phyloP scores from a whole-genome alignment of 2,888 invertebrate species.

The Polia nebulosa region DNA sequence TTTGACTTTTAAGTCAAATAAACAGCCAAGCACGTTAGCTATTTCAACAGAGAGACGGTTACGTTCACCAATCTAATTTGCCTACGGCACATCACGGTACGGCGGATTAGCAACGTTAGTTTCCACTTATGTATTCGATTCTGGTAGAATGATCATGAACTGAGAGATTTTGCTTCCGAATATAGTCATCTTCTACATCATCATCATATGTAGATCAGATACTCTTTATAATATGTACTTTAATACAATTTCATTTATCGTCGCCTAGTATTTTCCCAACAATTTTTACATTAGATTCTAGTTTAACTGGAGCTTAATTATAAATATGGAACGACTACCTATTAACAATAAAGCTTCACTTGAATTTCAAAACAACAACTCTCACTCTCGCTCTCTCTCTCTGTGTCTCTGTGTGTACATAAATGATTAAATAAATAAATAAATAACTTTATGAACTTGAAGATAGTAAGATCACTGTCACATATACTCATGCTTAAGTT shows the following conservation, averaged over 20 bases:
- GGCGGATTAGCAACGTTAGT: conserved; percentile 7
- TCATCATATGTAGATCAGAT: not conserved
- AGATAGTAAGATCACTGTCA: conserved; percentile 38
- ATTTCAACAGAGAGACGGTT: conserved; percentile 13
- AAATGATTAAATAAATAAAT: too few species aligned
- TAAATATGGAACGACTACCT: not conserved
- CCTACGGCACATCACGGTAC: conserved; percentile 13
- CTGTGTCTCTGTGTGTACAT: too few species aligned
- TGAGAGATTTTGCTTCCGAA: not conserved
- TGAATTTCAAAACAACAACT: too few species aligned
- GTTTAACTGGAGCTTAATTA: too few species aligned
- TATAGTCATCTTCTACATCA: not conserved
- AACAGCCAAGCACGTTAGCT: conserved; percentile 1
- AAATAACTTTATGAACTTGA: not conserved
- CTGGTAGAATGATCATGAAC: not conserved
- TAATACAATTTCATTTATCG: not conserved
- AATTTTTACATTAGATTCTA: not conserved
- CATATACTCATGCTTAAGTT: conserved; percentile 40
- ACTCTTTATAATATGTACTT: not conserved
- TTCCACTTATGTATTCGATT: conserved; percentile 8
- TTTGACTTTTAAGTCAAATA: conserved; percentile 10
- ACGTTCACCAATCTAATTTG: conserved; percentile 39
- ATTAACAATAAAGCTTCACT: not conserved
- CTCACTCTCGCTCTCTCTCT: too few species aligned
- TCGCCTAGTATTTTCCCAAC: too few species aligned